phyloP scores from a whole-genome alignment of 2,888 invertebrate species.

The Apamea monoglypha region DNA sequence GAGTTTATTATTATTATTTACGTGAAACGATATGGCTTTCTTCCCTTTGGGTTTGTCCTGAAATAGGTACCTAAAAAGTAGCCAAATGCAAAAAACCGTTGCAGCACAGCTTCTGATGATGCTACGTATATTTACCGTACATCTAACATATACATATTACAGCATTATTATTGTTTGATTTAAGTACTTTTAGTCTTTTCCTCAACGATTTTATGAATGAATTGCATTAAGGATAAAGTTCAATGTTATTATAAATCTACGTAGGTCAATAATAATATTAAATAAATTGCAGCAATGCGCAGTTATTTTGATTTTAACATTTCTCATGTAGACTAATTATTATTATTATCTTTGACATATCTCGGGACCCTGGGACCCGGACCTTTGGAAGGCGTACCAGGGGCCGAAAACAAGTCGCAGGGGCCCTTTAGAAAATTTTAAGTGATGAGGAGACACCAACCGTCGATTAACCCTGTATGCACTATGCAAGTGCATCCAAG shows the following conservation, averaged over 20 bases:
- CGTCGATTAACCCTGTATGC: no score
- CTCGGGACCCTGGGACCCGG: no score
- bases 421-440: no score
- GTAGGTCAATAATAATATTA: not conserved
- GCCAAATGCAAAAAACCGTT: not conserved
- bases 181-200: conserved; percentile 20
- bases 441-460: no score
- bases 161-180: conserved; percentile 13
- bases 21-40: no score
- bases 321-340: not conserved
- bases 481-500: no score
- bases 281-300: conserved; percentile 7
- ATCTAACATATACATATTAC: not conserved
- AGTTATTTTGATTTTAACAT: conserved; percentile 6
- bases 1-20: no score
- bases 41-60: not conserved
- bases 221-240: conserved; percentile 16
- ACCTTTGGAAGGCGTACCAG: no score
- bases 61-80: not conserved
- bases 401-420: no score
- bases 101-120: not conserved
- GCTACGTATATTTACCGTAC: conserved; percentile 2
- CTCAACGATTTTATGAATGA: conserved; percentile 45
- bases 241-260: conserved; percentile 4
- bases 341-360: no score